Conservation (phyloP, 2,113 vertebrate genomes). For the Sturnus vulgaris region DNA sequence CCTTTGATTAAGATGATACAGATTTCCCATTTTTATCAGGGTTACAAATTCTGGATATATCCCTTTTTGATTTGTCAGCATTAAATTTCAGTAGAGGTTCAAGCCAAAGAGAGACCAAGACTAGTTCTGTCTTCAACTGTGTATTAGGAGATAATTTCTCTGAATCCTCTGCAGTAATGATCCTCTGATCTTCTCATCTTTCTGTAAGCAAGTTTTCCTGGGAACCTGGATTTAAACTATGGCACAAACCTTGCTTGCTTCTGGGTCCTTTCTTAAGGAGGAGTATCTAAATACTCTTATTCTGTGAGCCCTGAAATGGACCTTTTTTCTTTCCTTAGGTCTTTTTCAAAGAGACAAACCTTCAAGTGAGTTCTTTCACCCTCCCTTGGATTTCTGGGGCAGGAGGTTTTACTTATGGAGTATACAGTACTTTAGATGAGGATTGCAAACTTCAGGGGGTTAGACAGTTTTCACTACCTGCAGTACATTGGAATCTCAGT, state of each 20-base stretch:
- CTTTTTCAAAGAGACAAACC: slow-evolving; percentile 66
- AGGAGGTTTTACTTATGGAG: slow-evolving; percentile 63
- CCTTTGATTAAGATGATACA: slow-evolving; percentile 81
- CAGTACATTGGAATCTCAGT: slow-evolving; percentile 23
- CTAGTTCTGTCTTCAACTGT: slow-evolving; percentile 68
- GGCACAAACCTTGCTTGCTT: slow-evolving; percentile 59
- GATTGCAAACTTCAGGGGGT: slow-evolving; percentile 53
- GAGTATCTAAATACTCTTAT: slow-evolving; percentile 72
- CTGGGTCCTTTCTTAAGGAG: slow-evolving; percentile 63
- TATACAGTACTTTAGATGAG: slow-evolving; percentile 45
- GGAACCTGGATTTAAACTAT: slow-evolving; percentile 65
- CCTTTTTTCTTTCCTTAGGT: slow-evolving; percentile 59
- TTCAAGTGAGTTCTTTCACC: slow-evolving; percentile 67
- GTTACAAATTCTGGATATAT: slow-evolving; percentile 70
- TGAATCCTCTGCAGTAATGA: slow-evolving; percentile 72
- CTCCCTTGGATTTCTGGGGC: slow-evolving; percentile 66
- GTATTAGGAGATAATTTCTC: slow-evolving; percentile 72
- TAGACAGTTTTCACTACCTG: slow-evolving; percentile 14
- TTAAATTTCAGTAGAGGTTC: slow-evolving; percentile 75
- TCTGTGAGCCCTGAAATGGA: slow-evolving; percentile 59
- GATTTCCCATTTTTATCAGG: slow-evolving; percentile 73
- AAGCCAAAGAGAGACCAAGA: slow-evolving; percentile 70
- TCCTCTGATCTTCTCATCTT: slow-evolving; percentile 69
- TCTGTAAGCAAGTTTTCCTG: slow-evolving; percentile 69
- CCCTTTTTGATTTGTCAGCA: slow-evolving; percentile 78